Evolutionary conservation across 2,797 vertebrate species (phyloP), one percentile per base, ranked within the genome.

Genomic region (Sardinella longiceps): DNA sequence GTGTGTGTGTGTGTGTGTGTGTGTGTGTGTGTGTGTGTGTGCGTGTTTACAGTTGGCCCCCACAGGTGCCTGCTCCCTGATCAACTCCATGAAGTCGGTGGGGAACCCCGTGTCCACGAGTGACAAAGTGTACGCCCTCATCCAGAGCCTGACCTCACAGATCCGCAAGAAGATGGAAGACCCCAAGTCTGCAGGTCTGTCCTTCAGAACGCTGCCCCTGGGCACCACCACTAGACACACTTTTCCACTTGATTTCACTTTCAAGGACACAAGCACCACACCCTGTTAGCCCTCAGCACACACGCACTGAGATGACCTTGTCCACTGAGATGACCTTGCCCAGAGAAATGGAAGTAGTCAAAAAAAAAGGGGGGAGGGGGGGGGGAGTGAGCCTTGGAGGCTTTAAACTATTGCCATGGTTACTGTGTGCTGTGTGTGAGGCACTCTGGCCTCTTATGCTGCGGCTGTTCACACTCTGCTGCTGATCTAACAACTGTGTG

Each of bases 101-200:
- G 93, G 96, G 91, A 99, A 99, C 91, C 98, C 98, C 0, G 98
- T 99, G 85, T 94, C 91, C 81, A 96, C 95, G 0, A 99, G 98
- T 89, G 96, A 98, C 91, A 92, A 95, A 81, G 97, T 99, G 81
- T 98, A 98, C 89, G 86, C 93, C 81, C 95, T 99, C 90, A 97
- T 99, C 86, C 97, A 99, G 95, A 98, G 95, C 87, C 98, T 99
- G 88, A 99, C 97, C 12, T 95, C 95, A 4, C 98, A 99, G 93
- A 98, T 99, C 88, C 95, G 92, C 81, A 96, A 95, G 87, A 95
- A 96, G 81, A 95, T 99, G 92, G 97, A 98, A 87, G 97, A 99
- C 88, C 98, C 98, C 80, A 98, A 96, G 88, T 99, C 97, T 88
- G 96, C 96, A 90, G 98, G 98, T 99, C 74, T 63, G 84, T 66